Percentiles rank a stretch among this genome's conserved stretches.
phyloP scores from a whole-genome alignment of 1,140 invertebrate species.

The Bicyclus anynana region DNA sequence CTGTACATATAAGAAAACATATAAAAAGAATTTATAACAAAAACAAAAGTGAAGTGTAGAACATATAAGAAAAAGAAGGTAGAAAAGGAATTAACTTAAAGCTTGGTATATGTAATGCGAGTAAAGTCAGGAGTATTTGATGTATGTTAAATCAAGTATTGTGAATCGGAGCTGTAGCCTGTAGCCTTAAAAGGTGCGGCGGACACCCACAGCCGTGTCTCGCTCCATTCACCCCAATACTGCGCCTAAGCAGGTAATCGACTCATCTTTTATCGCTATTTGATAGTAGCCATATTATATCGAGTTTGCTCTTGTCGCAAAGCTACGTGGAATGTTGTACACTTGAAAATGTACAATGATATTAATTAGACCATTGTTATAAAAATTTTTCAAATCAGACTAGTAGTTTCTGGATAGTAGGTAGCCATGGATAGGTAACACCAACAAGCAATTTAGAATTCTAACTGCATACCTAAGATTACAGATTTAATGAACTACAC shows the following conservation, averaged over 20 bases:
- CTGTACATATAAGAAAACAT: no score
- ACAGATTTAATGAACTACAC: no score
- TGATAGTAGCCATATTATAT: constrained; percentile 42
- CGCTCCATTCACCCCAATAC: constrained; percentile 25
- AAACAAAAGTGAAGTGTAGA: no score
- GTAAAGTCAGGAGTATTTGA: not conserved
- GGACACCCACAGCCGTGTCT: constrained; percentile 32
- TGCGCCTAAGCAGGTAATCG: constrained; percentile 40
- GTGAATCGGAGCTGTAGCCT: constrained; percentile 2
- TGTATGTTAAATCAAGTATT: constrained; percentile 12
- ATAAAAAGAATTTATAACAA: no score
- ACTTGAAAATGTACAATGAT: constrained; percentile 21
- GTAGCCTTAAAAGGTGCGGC: constrained; percentile 7
- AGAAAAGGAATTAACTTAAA: not conserved
- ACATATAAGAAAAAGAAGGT: no score
- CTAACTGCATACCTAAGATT: no score
- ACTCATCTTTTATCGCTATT: constrained; percentile 53
- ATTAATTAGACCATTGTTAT: not conserved
- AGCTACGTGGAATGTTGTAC: constrained; percentile 1
- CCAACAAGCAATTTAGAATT: no score
- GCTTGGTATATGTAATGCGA: not conserved
- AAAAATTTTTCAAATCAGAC: no score
- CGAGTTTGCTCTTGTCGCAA: constrained; percentile 9
- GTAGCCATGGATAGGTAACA: no score
- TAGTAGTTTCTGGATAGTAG: not conserved